Evolutionary conservation across 2,888 invertebrate genomes (phyloP).

Genomic region (Pollenia angustigena): DNA sequence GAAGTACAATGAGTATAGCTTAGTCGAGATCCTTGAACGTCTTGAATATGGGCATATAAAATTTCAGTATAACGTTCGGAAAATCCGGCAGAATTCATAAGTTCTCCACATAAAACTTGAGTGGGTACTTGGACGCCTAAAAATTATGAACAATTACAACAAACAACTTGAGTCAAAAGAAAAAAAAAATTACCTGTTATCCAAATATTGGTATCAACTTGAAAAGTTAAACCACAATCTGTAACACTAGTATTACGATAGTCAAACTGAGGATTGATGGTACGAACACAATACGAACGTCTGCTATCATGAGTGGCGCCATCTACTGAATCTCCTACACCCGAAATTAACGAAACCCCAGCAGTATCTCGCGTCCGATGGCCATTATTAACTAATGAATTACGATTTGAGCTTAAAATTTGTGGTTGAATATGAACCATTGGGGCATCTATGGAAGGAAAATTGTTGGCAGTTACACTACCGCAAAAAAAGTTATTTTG

Average conservation of each 20-base stretch:
- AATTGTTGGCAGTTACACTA: constrained; percentile 61
- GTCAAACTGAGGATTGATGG: constrained; percentile 88
- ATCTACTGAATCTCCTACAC: constrained; percentile 66
- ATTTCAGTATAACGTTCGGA: constrained; percentile 89
- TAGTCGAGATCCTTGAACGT: constrained; percentile 91
- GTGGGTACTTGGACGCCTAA: constrained; percentile 89
- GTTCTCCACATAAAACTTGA: constrained; percentile 86
- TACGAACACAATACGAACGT: constrained; percentile 89
- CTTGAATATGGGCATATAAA: constrained; percentile 91
- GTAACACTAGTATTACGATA: constrained; percentile 90
- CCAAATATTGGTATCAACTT: constrained; percentile 92
- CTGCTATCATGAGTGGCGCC: constrained; percentile 83
- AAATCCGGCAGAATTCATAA: constrained; percentile 82
- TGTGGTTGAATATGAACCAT: constrained; percentile 60
- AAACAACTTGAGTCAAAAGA: neutral
- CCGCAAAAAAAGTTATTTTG: constrained; percentile 64
- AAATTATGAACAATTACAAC: neutral
- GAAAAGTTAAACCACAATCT: constrained; percentile 92
- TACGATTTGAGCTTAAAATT: constrained; percentile 55
- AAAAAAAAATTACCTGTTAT: constrained; percentile 85
- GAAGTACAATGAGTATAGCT: constrained; percentile 93
- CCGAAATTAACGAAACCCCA: constrained; percentile 54
- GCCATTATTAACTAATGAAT: constrained; percentile 28
- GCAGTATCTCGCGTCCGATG: constrained; percentile 72
- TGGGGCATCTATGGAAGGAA: constrained; percentile 63